Evolutionary conservation across 2,113 vertebrate species (phyloP), one percentile per base, ranked within the genome.

Genomic region (Limnothrissa miodon): DNA sequence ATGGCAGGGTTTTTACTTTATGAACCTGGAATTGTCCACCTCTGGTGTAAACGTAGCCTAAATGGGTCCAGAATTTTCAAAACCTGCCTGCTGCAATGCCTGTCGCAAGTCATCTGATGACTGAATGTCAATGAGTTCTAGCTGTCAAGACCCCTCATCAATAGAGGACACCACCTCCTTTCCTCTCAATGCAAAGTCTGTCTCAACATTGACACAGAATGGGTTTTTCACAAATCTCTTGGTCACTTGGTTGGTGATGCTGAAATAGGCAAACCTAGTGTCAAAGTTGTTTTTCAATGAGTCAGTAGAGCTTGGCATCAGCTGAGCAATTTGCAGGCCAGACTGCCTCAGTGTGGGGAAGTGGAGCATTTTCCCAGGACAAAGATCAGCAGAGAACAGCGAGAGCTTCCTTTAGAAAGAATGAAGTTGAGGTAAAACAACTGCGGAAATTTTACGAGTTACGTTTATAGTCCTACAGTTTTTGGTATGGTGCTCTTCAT

Each of bases 31-130:
- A n/a, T n/a, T n/a, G n/a, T n/a, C n/a, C n/a, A n/a, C n/a, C n/a
- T n/a, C 39, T 74, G 46, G 83, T n/a, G n/a, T n/a, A n/a, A n/a
- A n/a, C n/a, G n/a, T n/a, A n/a, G n/a, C n/a, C 62, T 74, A 42
- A 33, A 70, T 56, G 45, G 17, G 62, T 83, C 79, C 82, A 83
- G 53, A 86, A 86, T 46, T 53, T 21, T 53, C 66, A 39, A 46
- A 78, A 79, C 44, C 85, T 66, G 23, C 59, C 51, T 21, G n/a
- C 25, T 62, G n/a, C 1, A 29, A 62, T 25, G 59, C 21, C 19
- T 29, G 59, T 25, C 59, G 0, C n/a, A 62, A 10, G 23, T 29
- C 25, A 29, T 25, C 59, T 25, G 59, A 25, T 29, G 59, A 62
- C 59, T 62, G 59, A 10, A 62, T 62, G 59, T 29, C 59, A 62